These are phyloP conservation scores for Urocynchramus pylzowi DNA, from an alignment of 2,113 vertebrate genomes.

Conservation along the genomic window DNA sequence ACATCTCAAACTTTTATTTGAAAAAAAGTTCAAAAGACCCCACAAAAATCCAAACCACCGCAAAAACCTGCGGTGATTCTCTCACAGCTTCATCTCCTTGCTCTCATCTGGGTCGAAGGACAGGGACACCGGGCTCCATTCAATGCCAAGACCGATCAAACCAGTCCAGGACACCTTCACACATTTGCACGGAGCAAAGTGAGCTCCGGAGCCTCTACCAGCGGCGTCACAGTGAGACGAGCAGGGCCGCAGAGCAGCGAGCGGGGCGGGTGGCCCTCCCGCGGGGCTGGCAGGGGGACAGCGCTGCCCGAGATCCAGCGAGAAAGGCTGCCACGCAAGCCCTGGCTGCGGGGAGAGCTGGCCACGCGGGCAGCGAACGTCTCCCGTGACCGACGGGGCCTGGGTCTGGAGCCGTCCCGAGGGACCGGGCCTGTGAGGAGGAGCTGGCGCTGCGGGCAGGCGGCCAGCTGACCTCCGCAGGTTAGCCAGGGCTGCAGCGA, in stretches of 20 bases:
- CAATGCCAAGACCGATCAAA: not conserved
- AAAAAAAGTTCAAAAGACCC: fast-evolving
- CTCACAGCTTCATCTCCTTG: not conserved
- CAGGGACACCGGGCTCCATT: fast-evolving
- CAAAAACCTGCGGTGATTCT: not conserved
- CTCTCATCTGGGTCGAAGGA: not conserved
- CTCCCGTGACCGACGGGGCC: not conserved
- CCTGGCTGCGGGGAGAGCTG: not conserved
- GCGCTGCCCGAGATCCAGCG: not conserved
- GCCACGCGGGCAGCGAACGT: not conserved
- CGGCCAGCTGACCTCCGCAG: conserved; percentile 41
- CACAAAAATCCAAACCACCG: not conserved
- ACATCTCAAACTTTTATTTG: not conserved
- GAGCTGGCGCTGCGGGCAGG: not conserved
- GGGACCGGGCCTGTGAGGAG: not conserved
- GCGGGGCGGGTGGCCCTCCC: not conserved
- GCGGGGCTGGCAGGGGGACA: not conserved
- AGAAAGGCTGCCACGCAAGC: not conserved
- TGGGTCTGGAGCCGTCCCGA: conserved; percentile 38
- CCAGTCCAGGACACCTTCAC: not conserved
- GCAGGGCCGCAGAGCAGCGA: fast-evolving
- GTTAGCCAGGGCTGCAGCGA: conserved; percentile 14
- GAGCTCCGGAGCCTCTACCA: not conserved
- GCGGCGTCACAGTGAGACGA: not conserved
- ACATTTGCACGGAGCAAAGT: not conserved